Conservation (phyloP, 1,140 invertebrate genomes). For the Listronotus bonariensis region DNA sequence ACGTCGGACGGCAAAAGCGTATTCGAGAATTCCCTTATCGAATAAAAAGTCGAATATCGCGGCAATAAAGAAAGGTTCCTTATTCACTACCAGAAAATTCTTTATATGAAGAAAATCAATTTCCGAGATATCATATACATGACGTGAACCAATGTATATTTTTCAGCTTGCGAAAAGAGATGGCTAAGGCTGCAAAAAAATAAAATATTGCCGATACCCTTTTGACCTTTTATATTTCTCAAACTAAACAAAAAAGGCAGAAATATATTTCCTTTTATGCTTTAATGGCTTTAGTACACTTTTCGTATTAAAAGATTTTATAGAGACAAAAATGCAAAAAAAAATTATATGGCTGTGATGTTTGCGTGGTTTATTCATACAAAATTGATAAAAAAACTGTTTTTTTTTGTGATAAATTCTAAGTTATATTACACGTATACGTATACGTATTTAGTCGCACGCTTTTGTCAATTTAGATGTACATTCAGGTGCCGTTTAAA, state of each 20-base stretch:
- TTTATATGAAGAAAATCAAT: conserved; percentile 31
- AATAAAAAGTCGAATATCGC: conserved; percentile 16
- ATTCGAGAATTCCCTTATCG: conserved; percentile 10
- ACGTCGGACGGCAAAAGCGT: neutral
- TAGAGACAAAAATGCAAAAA: too few relatives aligned
- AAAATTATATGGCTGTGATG: too few relatives aligned
- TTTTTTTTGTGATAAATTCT: too few relatives aligned
- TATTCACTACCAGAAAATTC: conserved; percentile 15
- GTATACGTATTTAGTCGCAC: too few relatives aligned
- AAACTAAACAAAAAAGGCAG: conserved; percentile 4
- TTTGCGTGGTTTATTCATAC: too few relatives aligned
- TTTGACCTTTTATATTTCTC: conserved; percentile 7
- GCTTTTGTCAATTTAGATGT: too few relatives aligned
- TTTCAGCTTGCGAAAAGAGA: conserved; percentile 7
- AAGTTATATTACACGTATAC: too few relatives aligned
- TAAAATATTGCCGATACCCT: conserved; percentile 12
- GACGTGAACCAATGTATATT: conserved; percentile 22
- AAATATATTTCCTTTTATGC: too few relatives aligned
- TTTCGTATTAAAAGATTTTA: too few relatives aligned
- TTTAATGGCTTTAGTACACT: too few relatives aligned
- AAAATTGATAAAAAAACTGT: too few relatives aligned
- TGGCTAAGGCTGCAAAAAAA: conserved; percentile 3
- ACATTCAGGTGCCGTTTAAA: too few relatives aligned
- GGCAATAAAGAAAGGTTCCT: conserved; percentile 16
- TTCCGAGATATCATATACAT: conserved; percentile 31